These are phyloP conservation scores for Potamilus streckersoni DNA, from an alignment of 1,140 invertebrate genomes.

Conservation along the genomic window DNA sequence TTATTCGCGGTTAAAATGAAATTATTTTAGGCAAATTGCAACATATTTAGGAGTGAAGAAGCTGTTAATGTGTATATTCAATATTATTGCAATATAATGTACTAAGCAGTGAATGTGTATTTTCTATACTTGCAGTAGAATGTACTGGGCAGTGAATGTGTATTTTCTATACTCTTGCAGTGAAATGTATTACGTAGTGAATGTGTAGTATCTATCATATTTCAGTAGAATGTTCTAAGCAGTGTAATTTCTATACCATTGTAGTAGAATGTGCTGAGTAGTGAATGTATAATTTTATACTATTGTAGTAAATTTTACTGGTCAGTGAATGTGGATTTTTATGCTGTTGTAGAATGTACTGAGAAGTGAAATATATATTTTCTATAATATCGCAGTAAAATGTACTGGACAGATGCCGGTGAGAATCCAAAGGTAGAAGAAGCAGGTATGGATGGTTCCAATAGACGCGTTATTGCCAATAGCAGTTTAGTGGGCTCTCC, in stretches of 20 bases:
- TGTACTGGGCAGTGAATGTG: slow-evolving; percentile 87
- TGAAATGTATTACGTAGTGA: slow-evolving; percentile 88
- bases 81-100: slow-evolving; percentile 71
- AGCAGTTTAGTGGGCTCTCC: slow-evolving; percentile 68
- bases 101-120: slow-evolving; percentile 81
- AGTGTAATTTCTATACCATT: slow-evolving; percentile 58
- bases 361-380: slow-evolving; percentile 76
- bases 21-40: too few relatives aligned
- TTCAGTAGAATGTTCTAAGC: slow-evolving; percentile 86
- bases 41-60: too few relatives aligned
- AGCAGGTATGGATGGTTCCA: slow-evolving; percentile 90
- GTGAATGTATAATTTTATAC: slow-evolving; percentile 57
- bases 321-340: slow-evolving; percentile 74
- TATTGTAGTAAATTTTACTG: slow-evolving; percentile 79
- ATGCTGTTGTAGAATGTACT: slow-evolving; percentile 77
- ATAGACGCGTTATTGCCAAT: slow-evolving; percentile 29
- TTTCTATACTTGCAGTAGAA: slow-evolving; percentile 52
- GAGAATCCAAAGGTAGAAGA: slow-evolving; percentile 82
- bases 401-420: slow-evolving; percentile 99
- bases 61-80: neutral
- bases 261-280: slow-evolving; percentile 86
- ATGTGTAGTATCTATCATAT: neutral
- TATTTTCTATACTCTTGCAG: slow-evolving; percentile 27
- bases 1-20: too few relatives aligned
- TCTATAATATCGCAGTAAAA: slow-evolving; percentile 53